A percentile compares a stretch with the other conserved stretches of the same genome.
Evolutionary conservation across 2,113 vertebrate species (phyloP).

Genomic region (Scomber japonicus): DNA sequence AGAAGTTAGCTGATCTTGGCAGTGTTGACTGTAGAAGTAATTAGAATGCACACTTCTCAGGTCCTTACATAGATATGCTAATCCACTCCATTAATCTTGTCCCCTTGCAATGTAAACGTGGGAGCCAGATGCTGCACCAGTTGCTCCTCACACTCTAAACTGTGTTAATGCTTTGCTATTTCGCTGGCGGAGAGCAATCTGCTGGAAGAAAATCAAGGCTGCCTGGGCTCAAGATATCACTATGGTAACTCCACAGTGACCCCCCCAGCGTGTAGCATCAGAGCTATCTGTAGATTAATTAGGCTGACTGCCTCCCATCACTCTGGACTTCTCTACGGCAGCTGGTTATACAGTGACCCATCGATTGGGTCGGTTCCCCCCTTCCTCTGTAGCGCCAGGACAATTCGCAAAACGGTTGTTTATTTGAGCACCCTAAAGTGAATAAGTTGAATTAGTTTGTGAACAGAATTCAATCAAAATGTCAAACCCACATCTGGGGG

Average conservation of each 20-base stretch:
- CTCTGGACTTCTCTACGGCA: slow-evolving; percentile 71
- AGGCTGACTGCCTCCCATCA: slow-evolving; percentile 80
- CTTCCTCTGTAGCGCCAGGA: slow-evolving; percentile 56
- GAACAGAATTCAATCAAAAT: neutral
- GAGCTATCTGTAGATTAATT: slow-evolving; percentile 87
- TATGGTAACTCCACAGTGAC: slow-evolving; percentile 79
- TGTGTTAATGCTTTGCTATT: slow-evolving; percentile 84
- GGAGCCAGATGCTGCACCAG: slow-evolving; percentile 88
- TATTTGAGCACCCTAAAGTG: slow-evolving; percentile 15
- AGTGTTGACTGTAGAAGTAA: slow-evolving; percentile 74
- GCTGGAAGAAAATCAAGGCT: slow-evolving; percentile 88
- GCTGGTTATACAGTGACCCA: slow-evolving; percentile 76
- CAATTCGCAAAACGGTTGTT: slow-evolving; percentile 62
- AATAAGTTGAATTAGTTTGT: neutral
- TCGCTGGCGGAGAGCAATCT: slow-evolving; percentile 82
- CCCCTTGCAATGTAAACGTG: slow-evolving; percentile 87
- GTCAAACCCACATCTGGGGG: neutral
- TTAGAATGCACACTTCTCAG: slow-evolving; percentile 83
- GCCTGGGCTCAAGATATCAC: slow-evolving; percentile 85
- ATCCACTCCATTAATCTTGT: slow-evolving; percentile 89
- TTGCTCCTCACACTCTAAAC: slow-evolving; percentile 89
- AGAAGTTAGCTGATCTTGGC: slow-evolving; percentile 56
- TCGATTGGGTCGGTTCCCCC: slow-evolving; percentile 76
- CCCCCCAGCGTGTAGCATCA: slow-evolving; percentile 74
- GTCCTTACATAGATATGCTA: slow-evolving; percentile 86